phyloP scores from a whole-genome alignment of 2,113 vertebrate species.

The Carollia perspicillata region DNA sequence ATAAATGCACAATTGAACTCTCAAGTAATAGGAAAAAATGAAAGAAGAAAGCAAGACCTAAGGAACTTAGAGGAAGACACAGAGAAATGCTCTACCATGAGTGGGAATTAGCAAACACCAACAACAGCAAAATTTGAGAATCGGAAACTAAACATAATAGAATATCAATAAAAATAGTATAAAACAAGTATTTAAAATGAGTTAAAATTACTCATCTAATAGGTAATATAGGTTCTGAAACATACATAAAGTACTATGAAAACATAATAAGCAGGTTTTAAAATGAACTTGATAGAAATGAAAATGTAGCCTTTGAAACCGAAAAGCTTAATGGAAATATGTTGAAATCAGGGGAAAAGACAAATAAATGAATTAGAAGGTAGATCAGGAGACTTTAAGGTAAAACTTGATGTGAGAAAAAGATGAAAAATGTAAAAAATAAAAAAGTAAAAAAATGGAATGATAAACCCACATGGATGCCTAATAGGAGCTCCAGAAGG shows the following conservation, averaged over 20 bases:
- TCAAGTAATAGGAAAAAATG: neutral
- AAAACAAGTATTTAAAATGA: neutral
- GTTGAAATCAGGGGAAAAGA: neutral
- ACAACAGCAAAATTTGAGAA: neutral
- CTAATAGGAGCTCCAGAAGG: neutral
- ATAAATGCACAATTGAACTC: neutral
- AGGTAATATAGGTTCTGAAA: neutral
- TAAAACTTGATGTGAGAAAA: neutral
- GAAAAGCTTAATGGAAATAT: neutral
- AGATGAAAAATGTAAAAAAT: conserved; percentile 23
- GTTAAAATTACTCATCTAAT: neutral
- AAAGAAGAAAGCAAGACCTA: neutral
- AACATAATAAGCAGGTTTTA: neutral
- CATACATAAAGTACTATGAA: neutral
- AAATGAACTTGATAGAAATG: neutral
- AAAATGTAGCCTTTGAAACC: neutral
- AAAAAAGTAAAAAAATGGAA: neutral
- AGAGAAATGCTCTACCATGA: neutral
- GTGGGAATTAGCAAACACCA: neutral
- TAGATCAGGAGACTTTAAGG: neutral
- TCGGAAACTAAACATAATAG: neutral
- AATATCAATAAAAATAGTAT: neutral
- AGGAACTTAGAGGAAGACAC: neutral
- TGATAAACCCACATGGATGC: neutral
- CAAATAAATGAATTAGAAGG: conserved; percentile 2